Base-by-base conservation (phyloP, 2,797 vertebrate genomes). In the Meriones psammophilus region DNA sequence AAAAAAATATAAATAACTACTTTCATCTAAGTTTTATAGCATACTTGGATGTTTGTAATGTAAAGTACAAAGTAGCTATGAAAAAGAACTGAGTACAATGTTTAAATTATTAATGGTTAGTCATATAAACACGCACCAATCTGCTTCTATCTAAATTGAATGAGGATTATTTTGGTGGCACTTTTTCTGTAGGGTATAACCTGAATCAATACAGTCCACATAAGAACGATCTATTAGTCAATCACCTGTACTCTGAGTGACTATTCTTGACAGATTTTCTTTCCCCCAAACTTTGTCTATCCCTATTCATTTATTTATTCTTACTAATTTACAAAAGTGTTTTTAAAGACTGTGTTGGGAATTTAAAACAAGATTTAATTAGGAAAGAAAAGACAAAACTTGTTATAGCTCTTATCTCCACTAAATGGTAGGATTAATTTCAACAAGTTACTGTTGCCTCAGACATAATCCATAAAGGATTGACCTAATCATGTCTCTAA, bases 351-450 rank as follows among this genome's bases (percentile, higher is more conserved):
- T 94, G 58, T 42, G 3, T 83, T 56, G 33, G 78, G 39, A 60
- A 95, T 94, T 92, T 95, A 77, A 50, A 96, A 95, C 36, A 92
- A 93, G 15, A 15, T 76, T 69, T 90, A 96, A 88, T 88, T 96
- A 92, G 90, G 88, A 24, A 94, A 20, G 94, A 28, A 46, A 86
- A 88, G 92, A 50, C 46, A 50, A 33, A 36, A 84, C 2, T 14
- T 92, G 58, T 46, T 5, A 26, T 30, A 91, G 39, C 42, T 94
- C 80, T 93, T 71, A 79, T 68, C 33, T 87, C 46, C 62, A 13
- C 12, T 89, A 90, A 97, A 80, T 88, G 71, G 92, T 12, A 90
- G 33, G 24, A 96, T 92, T 92, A 66, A 94, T 93, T 85, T 90
- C 24, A 96, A 96, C 76, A 96, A 94, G 83, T 97, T 92, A 78